These are phyloP conservation scores for Antennarius maculatus DNA, from an alignment of 2,797 vertebrate genomes.

Conservation along the genomic window DNA sequence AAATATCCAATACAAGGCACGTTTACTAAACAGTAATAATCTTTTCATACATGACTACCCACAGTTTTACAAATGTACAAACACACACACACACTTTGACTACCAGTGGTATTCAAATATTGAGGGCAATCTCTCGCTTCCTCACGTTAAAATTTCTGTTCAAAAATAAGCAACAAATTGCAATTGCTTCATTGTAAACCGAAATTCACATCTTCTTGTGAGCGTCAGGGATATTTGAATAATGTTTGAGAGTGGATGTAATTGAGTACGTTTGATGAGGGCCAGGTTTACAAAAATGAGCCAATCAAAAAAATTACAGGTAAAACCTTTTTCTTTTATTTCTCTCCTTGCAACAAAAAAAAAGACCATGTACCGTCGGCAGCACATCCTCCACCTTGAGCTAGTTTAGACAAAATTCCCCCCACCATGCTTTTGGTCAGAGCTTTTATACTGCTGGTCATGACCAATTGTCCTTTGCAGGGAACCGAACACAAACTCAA, in stretches of 20 bases:
- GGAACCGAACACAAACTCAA: too few species aligned
- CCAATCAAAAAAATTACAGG: too few species aligned
- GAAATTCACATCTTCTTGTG: conserved; percentile 2
- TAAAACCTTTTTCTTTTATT: too few species aligned
- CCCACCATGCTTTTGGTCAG: too few species aligned
- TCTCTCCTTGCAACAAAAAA: too few species aligned
- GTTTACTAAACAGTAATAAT: conserved; percentile 7
- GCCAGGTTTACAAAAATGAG: too few species aligned
- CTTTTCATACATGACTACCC: background rate
- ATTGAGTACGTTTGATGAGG: too few species aligned
- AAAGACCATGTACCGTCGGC: too few species aligned
- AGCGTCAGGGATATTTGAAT: background rate
- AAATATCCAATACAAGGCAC: conserved; percentile 29
- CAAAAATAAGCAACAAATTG: conserved; percentile 7
- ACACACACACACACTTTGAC: conserved; percentile 4
- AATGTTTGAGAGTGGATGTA: conserved; percentile 25
- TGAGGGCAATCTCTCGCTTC: background rate
- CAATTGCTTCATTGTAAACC: background rate
- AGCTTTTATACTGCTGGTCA: too few species aligned
- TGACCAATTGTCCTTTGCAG: too few species aligned
- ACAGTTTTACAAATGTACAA: conserved; percentile 24
- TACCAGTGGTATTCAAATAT: background rate
- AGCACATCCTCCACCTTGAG: too few species aligned
- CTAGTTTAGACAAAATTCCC: too few species aligned
- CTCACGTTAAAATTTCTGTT: background rate